Percentiles rank a stretch among this genome's conserved stretches.
These are phyloP conservation scores for Sitta europaea DNA, from an alignment of 2,113 vertebrate species.

Conservation along the genomic window DNA sequence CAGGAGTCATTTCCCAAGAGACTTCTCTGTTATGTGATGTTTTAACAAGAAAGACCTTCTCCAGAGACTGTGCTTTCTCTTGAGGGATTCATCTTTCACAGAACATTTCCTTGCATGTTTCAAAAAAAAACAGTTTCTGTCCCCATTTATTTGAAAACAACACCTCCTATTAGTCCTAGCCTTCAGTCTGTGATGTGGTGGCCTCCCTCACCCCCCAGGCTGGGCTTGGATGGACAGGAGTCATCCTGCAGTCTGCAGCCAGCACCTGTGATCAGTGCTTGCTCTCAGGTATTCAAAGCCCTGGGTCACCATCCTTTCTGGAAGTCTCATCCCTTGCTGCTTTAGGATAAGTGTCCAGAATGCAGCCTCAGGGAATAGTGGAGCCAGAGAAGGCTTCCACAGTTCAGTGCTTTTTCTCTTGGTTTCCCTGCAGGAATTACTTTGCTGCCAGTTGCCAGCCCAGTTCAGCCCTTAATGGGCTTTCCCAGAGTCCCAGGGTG, in stretches of 20 bases:
- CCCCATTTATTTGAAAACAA: neutral
- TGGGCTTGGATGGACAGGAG: neutral
- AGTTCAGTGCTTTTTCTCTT: neutral
- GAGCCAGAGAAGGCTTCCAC: neutral
- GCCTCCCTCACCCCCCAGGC: neutral
- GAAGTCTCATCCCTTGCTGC: neutral
- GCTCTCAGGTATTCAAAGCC: neutral
- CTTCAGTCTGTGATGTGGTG: neutral
- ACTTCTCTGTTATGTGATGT: neutral
- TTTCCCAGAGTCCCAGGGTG: neutral
- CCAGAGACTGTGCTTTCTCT: neutral
- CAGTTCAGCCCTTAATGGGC: neutral
- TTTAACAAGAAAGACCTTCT: neutral
- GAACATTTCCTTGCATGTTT: neutral
- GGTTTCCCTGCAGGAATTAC: neutral
- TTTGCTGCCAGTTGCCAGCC: neutral
- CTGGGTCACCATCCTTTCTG: neutral
- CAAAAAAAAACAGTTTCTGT: neutral
- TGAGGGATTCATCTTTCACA: neutral
- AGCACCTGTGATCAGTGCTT: neutral
- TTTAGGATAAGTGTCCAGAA: neutral
- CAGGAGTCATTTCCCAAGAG: neutral
- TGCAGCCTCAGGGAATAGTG: neutral
- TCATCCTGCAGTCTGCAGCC: neutral
- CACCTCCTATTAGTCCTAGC: neutral